Evolutionary conservation across 2,113 vertebrate species (phyloP), one percentile per base, ranked within the genome.

Genomic region (Saccopteryx leptura): DNA sequence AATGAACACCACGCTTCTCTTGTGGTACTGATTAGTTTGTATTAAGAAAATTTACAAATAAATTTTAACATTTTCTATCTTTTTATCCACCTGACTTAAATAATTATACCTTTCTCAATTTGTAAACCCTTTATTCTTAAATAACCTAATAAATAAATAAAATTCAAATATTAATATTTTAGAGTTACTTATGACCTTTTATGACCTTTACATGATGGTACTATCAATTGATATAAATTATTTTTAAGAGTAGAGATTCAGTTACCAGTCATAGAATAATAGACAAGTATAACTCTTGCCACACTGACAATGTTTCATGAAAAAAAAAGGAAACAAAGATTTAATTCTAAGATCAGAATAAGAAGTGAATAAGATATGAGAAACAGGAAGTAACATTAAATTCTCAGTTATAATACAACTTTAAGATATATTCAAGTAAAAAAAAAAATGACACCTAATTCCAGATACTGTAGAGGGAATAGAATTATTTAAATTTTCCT

Each of bases 1-100:
- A 81, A 48, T 69, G 13, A 69, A 80, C 21, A 58, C 18, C 18
- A 18, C 4, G 2, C 71, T n/a, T 76, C 26, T 4, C 21, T 48
- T 76, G 50, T 81, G 60, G 23, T n/a, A 69, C 69, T 80, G 68
- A 80, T 69, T 79, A 90, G 39, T 74, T 74, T 92, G n/a, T 31
- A n/a, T 65, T 28, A 74, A 83, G 23, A 9, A 23, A 66, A 48
- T 52, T 75, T 91, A 82, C 4, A 84, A 76, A 56, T 66, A 76
- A 2, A 33, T 75, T 8, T 18, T 54, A 65, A 31, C 23, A 9
- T 33, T 65, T 66, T 91, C 78, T 33, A 2, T 50, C 72, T 72
- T 72, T 89, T 82, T 26, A 82, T 26, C 56, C 46, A 28, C 46
- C 23, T 91, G 56, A 50, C 15, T 60, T 60, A 81, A 81, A 60